phyloP scores from a whole-genome alignment of 2,888 invertebrate genomes.

The Elysia crispata region DNA sequence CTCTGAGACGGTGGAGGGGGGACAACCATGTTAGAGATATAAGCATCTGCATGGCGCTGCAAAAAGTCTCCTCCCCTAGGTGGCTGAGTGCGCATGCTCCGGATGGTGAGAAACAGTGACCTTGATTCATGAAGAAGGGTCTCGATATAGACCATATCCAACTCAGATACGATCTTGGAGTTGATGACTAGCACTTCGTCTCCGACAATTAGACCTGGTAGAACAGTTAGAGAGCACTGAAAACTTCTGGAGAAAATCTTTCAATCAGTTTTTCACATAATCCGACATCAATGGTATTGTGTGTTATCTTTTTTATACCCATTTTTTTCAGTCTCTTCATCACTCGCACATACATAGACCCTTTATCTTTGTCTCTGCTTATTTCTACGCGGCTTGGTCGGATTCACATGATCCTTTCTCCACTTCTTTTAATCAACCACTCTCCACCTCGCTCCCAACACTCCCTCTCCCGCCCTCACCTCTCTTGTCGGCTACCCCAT shows the following conservation, averaged over 20 bases:
- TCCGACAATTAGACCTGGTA: slow-evolving; percentile 93
- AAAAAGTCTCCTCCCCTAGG: slow-evolving; percentile 75
- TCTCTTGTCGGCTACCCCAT: slow-evolving; percentile 78
- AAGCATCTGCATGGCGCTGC: slow-evolving; percentile 92
- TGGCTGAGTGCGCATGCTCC: slow-evolving; percentile 88
- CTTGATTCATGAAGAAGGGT: slow-evolving; percentile 96
- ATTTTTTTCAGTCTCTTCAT: too few relatives aligned
- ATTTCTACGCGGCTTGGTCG: too few relatives aligned
- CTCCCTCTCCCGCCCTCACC: slow-evolving; percentile 32
- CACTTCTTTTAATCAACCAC: too few relatives aligned
- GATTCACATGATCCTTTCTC: too few relatives aligned
- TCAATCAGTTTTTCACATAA: too few relatives aligned
- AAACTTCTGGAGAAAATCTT: not conserved
- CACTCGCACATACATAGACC: too few relatives aligned
- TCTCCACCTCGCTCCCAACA: too few relatives aligned
- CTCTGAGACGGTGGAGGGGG: slow-evolving; percentile 91
- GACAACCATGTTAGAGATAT: slow-evolving; percentile 95
- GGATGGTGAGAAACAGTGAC: slow-evolving; percentile 97
- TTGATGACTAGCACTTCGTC: slow-evolving; percentile 99
- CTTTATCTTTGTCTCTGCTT: too few relatives aligned
- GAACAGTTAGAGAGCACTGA: not conserved
- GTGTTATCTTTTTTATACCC: too few relatives aligned
- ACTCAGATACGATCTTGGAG: slow-evolving; percentile 96
- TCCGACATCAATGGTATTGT: too few relatives aligned
- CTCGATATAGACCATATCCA: slow-evolving; percentile 99